Base-by-base conservation (phyloP, 1,140 invertebrate genomes). In the Sycophila sp. region DNA sequence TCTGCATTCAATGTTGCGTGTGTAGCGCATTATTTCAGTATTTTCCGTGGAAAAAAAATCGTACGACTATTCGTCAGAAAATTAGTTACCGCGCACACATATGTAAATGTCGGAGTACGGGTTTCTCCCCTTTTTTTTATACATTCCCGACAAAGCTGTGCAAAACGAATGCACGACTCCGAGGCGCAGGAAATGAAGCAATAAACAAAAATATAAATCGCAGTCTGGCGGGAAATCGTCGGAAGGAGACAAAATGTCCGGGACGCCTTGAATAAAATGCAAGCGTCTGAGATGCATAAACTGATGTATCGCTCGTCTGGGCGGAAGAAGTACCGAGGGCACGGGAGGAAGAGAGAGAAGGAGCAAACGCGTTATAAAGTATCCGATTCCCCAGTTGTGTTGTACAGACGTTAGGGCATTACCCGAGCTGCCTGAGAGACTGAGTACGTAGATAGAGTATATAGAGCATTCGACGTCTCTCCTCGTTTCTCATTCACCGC, bases 401-500 rank as follows among this genome's bases (percentile, higher is more conserved):
- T 60, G 28, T 26, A 45, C 58, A 22, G 36, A 45, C n/a, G 58
- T 60, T 45, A 60, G 38, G 38, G 58, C 24, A 59, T 59, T 59
- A 60, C 13, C 58, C 38, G 32, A 38, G 13, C 55, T 38, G 17
- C 6, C 13, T 34, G n/a, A 17, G n/a, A 32, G 8, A 10, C 24
- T n/a, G 40, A 11, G 22, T n/a, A 11, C 28, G 42, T 7, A 53
- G 26, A 53, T 13, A 13, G 13, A 53, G 49, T 38, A 19, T 60
- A 45, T 15, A 60, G 36, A 22, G 34, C 32, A 24, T 30, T 60
- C 58, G 58, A 45, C 38, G 58, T 60, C 58, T 45, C 24, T 60
- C 32, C 24, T 45, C 58, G 58, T 60, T 42, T 60, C 58, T 60
- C 58, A 60, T 60, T 60, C 58, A 60, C 3, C 56, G 32, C 11